A percentile compares a stretch with the other conserved stretches of the same genome.
phyloP scores from a whole-genome alignment of 2,888 invertebrate species.

The Rhorus exstirpatorius region DNA sequence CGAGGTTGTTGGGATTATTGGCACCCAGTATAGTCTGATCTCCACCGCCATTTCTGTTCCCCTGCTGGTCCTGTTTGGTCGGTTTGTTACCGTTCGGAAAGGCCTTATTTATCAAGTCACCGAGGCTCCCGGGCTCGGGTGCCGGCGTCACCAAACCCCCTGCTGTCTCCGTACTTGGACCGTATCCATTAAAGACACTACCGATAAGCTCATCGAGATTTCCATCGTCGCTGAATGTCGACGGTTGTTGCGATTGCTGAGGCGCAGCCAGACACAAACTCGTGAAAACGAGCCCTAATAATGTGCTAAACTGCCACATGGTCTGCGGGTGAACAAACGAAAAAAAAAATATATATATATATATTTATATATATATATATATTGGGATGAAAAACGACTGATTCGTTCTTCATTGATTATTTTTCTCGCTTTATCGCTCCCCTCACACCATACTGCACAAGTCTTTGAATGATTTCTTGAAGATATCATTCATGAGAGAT shows the following conservation, averaged over 20 bases:
- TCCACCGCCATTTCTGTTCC: not conserved
- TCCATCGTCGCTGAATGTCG: not conserved
- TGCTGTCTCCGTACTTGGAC: not conserved
- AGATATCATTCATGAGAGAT: no score
- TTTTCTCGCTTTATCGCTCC: no score
- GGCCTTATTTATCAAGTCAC: conserved; percentile 40
- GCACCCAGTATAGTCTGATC: conserved; percentile 51
- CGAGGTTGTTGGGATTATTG: conserved; percentile 46
- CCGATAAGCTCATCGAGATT: conserved; percentile 70
- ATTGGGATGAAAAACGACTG: not conserved
- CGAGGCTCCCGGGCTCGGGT: conserved; percentile 35
- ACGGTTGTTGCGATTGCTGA: conserved; percentile 54
- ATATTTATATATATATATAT: no score
- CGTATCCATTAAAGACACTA: conserved; percentile 52
- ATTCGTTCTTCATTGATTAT: not conserved
- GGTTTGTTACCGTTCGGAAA: conserved; percentile 43
- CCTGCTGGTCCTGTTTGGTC: conserved; percentile 9
- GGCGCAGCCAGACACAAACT: conserved; percentile 70
- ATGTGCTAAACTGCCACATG: conserved; percentile 91
- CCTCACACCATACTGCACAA: no score
- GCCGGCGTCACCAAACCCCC: not conserved
- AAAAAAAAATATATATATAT: not conserved
- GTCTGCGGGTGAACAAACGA: not conserved
- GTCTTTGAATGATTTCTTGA: no score
- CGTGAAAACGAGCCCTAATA: conserved; percentile 92